Conservation (phyloP, 2,113 vertebrate genomes). For the Odobenus rosmarus region DNA sequence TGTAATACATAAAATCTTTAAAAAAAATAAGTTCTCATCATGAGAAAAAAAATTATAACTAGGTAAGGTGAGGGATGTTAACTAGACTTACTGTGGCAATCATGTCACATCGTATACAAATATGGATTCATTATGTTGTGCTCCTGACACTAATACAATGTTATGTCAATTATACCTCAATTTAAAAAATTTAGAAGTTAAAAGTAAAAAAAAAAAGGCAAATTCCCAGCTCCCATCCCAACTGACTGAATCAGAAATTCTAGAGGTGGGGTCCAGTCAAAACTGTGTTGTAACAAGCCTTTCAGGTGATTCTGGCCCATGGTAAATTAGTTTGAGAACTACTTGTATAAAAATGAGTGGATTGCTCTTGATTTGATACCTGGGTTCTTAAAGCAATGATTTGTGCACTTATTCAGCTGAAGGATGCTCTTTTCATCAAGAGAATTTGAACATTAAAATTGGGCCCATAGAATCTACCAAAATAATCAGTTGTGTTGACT, state of each 20-base stretch:
- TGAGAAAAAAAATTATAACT: not conserved
- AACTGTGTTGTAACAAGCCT: not conserved
- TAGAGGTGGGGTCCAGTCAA: no score
- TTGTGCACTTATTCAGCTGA: slow-evolving; percentile 3
- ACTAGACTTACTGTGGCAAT: not conserved
- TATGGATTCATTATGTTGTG: not conserved
- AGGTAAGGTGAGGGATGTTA: not conserved
- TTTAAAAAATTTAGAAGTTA: not conserved
- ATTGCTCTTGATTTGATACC: not conserved
- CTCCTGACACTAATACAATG: not conserved
- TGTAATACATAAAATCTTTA: not conserved
- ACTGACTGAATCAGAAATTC: not conserved
- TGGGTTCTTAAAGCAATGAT: not conserved
- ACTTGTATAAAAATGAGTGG: not conserved
- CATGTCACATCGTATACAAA: not conserved
- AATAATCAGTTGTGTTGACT: slow-evolving; percentile 43
- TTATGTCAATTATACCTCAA: not conserved
- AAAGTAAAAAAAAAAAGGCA: not conserved
- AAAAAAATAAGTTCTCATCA: not conserved
- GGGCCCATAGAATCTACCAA: slow-evolving; percentile 6
- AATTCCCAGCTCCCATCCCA: not conserved
- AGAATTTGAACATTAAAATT: not conserved
- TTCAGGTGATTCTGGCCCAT: not conserved
- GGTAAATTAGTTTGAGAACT: not conserved
- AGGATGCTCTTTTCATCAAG: not conserved